A percentile compares a stretch with the other conserved stretches of the same genome.
Conservation (phyloP, 2,888 invertebrate species). For the Platycnemis pennipes region DNA sequence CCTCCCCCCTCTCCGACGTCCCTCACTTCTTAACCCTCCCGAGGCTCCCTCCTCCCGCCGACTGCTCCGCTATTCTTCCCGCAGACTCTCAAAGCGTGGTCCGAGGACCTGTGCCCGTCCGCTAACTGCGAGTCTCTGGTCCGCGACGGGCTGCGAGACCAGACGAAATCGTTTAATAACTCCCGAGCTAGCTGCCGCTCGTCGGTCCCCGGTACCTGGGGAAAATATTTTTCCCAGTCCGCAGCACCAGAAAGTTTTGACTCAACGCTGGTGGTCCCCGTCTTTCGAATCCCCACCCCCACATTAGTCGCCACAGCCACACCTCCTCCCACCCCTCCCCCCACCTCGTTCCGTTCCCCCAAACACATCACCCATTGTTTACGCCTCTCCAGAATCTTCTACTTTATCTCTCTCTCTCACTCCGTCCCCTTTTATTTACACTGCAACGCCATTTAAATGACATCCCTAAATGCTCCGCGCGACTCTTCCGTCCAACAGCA, state of each 20-base stretch:
- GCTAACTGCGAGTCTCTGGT: constrained; percentile 10
- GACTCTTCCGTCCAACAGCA: not conserved
- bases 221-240: not conserved
- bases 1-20: not conserved
- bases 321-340: not conserved
- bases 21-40: too few species aligned
- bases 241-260: not conserved
- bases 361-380: not conserved
- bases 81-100: not conserved
- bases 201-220: not conserved
- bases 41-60: not conserved
- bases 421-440: not conserved
- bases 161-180: not conserved
- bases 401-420: not conserved
- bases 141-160: not conserved
- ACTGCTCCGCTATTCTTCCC: not conserved
- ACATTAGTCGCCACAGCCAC: not conserved
- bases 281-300: not conserved
- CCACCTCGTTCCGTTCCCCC: not conserved
- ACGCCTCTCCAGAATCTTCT: not conserved
- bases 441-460: constrained; percentile 5
- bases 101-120: not conserved
- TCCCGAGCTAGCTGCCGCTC: not conserved
- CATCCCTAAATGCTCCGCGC: not conserved
- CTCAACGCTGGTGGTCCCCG: not conserved